Conservation (phyloP, 23 tunicate species). For the Halocynthia roretzi region DNA sequence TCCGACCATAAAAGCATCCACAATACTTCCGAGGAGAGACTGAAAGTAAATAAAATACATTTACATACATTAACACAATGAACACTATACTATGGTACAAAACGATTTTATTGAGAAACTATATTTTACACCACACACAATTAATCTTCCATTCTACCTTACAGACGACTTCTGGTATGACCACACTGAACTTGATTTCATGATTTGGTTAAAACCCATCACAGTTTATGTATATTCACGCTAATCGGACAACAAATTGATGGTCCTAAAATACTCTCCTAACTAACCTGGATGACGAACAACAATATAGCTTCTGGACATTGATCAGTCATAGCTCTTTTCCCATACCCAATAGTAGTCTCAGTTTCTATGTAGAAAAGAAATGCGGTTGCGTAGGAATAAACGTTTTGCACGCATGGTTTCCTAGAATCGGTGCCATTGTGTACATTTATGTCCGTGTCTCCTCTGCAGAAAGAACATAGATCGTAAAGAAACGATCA, state of each 20-base stretch:
- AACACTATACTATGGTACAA: no score
- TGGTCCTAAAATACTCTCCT: no score
- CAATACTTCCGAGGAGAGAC: slow-evolving; percentile 87
- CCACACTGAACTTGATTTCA: no score
- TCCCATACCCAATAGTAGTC: slow-evolving; percentile 92
- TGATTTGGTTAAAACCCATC: no score
- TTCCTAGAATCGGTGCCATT: slow-evolving; percentile 19
- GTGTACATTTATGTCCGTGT: slow-evolving; percentile 11
- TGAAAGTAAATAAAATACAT: slow-evolving; percentile 12
- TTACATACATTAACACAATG: background rate
- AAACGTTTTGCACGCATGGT: slow-evolving; percentile 73
- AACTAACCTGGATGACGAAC: slow-evolving; percentile 75
- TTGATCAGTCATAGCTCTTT: slow-evolving; percentile 84
- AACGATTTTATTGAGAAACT: no score
- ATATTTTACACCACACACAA: no score
- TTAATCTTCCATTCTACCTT: no score
- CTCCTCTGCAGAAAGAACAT: slow-evolving; percentile 38
- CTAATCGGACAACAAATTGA: no score
- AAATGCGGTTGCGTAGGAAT: slow-evolving; percentile 91
- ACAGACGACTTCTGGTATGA: no score
- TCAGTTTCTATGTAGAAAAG: slow-evolving; percentile 95
- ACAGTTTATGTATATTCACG: no score
- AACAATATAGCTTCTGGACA: slow-evolving; percentile 96
- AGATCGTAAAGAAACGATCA: background rate
- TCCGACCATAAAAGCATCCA: slow-evolving; percentile 98